Base-by-base conservation (phyloP, 2,888 invertebrate species). In the Xylocampa areola region DNA sequence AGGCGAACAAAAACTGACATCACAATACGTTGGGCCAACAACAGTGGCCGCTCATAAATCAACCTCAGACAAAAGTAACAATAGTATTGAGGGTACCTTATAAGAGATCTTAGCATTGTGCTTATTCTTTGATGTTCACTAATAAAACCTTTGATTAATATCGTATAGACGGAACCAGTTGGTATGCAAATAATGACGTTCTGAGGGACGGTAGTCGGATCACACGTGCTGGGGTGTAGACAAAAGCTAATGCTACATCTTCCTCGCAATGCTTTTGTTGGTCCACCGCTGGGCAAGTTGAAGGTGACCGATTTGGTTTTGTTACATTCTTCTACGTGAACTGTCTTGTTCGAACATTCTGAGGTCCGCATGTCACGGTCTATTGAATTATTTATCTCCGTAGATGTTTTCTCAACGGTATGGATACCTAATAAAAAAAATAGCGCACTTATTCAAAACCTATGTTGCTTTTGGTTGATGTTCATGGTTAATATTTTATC, bases 61-160 rank as follows among this genome's bases (percentile, higher is more conserved):
- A 93, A 91, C 86, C 90, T 90, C 92, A 86, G 89, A 94, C 93
- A 94, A 94, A 92, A 91, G 93, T 90, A 90, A 94, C 94, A 94
- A 94, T 92, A 87, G 91, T 91, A 91, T 92, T 93, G 92, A 93
- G 92, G 93, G 94, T 90, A 92, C 93, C 93, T 92, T 92, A 93
- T 92, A 93, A 92, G 92, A 94, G 93, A 94, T 94, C 92, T 93
- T 90, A 91, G 90, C 83, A 91, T 94, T 94, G 93, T 94, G 88
- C 86, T 83, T 87, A 90, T 88, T 90, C 94, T 94, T 93, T 94
- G 93, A 94, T 93, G 91, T 93, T 93, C 92, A 91, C 92, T 93
- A 93, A 94, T 94, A 94, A 94, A 94, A 93, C 93, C 91, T 92
- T 93, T 94, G 94, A 94, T 94, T 93, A 94, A 93, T 93, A 94